Conservation (phyloP, 2,888 invertebrate species). For the Phania funesta region DNA sequence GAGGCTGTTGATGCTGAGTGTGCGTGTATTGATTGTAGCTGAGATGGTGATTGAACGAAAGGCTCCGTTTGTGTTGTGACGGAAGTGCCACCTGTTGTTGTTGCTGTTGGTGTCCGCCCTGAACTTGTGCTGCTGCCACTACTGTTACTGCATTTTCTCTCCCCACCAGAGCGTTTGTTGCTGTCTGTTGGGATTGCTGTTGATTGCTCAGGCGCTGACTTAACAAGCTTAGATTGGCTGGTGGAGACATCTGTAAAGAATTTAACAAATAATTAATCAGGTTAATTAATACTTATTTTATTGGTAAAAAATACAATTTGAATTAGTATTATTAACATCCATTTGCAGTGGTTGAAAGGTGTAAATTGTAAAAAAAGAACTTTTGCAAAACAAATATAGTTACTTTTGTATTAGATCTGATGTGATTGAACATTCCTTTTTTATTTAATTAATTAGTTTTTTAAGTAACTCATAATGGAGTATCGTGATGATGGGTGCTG, state of each 20-base stretch:
- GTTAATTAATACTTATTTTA: neutral
- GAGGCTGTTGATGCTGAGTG: slow-evolving; percentile 82
- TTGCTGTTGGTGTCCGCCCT: slow-evolving; percentile 67
- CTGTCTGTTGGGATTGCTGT: slow-evolving; percentile 64
- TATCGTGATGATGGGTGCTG: slow-evolving; percentile 73
- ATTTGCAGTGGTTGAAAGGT: slow-evolving; percentile 17
- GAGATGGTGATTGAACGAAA: slow-evolving; percentile 86
- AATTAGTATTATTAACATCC: slow-evolving; percentile 55
- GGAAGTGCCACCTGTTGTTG: slow-evolving; percentile 72
- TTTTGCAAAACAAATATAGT: slow-evolving; percentile 10
- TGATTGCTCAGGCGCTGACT: slow-evolving; percentile 74
- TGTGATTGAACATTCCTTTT: slow-evolving; percentile 51
- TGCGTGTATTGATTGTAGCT: slow-evolving; percentile 84
- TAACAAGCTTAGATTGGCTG: slow-evolving; percentile 77
- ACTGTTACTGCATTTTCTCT: slow-evolving; percentile 64
- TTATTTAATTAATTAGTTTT: slow-evolving; percentile 42
- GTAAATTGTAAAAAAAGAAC: slow-evolving; percentile 9
- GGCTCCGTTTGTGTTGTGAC: slow-evolving; percentile 86
- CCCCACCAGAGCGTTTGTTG: slow-evolving; percentile 50
- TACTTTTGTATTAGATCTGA: slow-evolving; percentile 49
- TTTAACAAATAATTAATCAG: neutral
- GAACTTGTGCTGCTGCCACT: slow-evolving; percentile 44
- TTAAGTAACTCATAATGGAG: slow-evolving; percentile 65
- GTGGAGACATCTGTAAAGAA: slow-evolving; percentile 84
- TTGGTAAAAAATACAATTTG: neutral